Evolutionary conservation across 2,888 invertebrate species (phyloP).

Genomic region (Troglohyphantes excavatus): DNA sequence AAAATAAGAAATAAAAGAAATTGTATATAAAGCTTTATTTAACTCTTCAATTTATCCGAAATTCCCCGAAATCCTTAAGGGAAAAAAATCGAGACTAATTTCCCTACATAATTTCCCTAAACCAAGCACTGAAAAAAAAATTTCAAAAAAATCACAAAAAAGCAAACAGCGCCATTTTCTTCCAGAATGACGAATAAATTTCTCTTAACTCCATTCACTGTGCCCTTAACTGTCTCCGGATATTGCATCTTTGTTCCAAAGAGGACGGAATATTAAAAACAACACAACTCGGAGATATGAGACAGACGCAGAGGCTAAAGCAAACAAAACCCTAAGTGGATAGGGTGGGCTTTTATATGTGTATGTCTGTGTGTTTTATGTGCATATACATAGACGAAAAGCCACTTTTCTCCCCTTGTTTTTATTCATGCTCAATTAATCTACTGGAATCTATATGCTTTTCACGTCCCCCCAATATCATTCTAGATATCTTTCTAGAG

Average conservation of each 20-base stretch:
- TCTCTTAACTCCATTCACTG: conserved; percentile 16
- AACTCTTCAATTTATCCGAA: too few species aligned
- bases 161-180: conserved; percentile 26
- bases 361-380: conserved; percentile 17
- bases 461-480: conserved; percentile 55
- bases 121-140: neutral
- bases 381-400: conserved; percentile 36
- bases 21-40: too few species aligned
- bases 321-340: conserved; percentile 58
- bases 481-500: conserved; percentile 27
- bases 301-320: neutral
- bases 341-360: conserved; percentile 32
- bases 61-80: too few species aligned
- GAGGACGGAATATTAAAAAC: conserved; percentile 70
- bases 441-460: conserved; percentile 71
- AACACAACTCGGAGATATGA: conserved; percentile 56
- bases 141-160: neutral
- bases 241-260: conserved; percentile 73
- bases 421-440: conserved; percentile 75
- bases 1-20: too few species aligned
- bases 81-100: neutral
- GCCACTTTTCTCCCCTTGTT: conserved; percentile 57
- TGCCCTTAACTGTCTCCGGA: conserved; percentile 50
- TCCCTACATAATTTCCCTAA: neutral
- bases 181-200: neutral